phyloP scores from a whole-genome alignment of 1,140 invertebrate genomes.

The Orius insidiosus region DNA sequence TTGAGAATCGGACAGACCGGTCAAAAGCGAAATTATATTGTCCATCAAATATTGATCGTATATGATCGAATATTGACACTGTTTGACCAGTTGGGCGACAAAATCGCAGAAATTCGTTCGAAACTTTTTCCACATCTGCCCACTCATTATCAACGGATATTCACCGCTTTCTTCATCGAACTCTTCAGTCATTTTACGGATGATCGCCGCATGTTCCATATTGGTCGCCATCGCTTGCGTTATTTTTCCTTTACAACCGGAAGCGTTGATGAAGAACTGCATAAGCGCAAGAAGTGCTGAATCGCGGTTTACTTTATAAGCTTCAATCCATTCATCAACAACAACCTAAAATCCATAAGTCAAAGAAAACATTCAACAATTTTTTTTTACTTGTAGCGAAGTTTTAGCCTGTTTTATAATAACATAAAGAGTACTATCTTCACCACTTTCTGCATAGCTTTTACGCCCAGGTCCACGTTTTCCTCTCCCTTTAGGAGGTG shows the following conservation, averaged over 20 bases:
- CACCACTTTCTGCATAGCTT: constrained; percentile 34
- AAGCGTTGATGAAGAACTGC: constrained; percentile 96
- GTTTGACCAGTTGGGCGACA: constrained; percentile 87
- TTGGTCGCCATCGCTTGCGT: constrained; percentile 78
- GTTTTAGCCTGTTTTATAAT: constrained; percentile 61
- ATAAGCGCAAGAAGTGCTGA: constrained; percentile 82
- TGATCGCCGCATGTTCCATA: constrained; percentile 93
- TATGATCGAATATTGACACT: constrained; percentile 98
- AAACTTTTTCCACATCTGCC: constrained; percentile 96
- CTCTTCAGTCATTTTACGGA: constrained; percentile 96
- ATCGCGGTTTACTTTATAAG: constrained; percentile 83
- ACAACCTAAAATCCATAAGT: constrained; percentile 46
- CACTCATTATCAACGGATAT: constrained; percentile 96
- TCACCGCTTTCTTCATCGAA: constrained; percentile 99
- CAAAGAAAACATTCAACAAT: background rate
- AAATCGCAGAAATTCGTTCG: constrained; percentile 93
- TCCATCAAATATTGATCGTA: constrained; percentile 99
- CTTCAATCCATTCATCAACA: constrained; percentile 98
- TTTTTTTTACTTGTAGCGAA: constrained; percentile 44
- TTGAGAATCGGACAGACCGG: constrained; percentile 94
- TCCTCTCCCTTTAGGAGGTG: constrained; percentile 23
- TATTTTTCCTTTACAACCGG: constrained; percentile 92
- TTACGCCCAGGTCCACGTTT: constrained; percentile 13
- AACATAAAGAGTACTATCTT: constrained; percentile 68
- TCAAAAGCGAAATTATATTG: constrained; percentile 92